These are phyloP conservation scores for Hucho hucho DNA, from an alignment of 2,113 vertebrate species.

Conservation along the genomic window DNA sequence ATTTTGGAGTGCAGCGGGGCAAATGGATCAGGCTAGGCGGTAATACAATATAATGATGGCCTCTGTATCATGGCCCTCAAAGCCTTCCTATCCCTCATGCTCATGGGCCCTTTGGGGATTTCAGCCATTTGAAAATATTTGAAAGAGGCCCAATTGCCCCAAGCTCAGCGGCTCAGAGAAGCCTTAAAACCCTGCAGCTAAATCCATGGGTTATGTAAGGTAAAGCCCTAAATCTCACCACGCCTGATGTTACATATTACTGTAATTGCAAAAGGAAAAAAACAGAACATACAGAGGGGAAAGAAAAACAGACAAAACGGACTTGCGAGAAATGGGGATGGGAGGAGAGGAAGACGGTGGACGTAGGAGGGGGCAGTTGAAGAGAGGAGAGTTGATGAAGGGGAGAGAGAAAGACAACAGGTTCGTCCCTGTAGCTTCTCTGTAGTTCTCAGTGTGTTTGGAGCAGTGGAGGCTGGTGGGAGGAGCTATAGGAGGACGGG, in stretches of 20 bases:
- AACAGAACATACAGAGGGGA: slow-evolving; percentile 38
- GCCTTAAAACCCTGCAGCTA: slow-evolving; percentile 73
- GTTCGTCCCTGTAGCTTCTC: slow-evolving; percentile 12
- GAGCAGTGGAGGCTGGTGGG: no score
- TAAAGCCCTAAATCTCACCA: slow-evolving; percentile 77
- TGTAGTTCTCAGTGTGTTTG: no score
- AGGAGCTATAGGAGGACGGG: no score
- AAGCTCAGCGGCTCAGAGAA: slow-evolving; percentile 71
- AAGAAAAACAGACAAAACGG: slow-evolving; percentile 32
- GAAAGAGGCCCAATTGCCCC: slow-evolving; percentile 68
- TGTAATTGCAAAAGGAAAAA: slow-evolving; percentile 74
- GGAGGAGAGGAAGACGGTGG: neutral
- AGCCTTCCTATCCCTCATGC: slow-evolving; percentile 50
- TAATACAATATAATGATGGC: slow-evolving; percentile 60
- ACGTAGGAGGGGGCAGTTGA: slow-evolving; percentile 1
- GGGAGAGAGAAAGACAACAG: slow-evolving; percentile 5
- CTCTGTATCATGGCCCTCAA: slow-evolving; percentile 46
- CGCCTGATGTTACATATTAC: slow-evolving; percentile 82
- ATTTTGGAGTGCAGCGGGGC: slow-evolving; percentile 23
- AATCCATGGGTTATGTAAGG: slow-evolving; percentile 80
- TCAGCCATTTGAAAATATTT: slow-evolving; percentile 73
- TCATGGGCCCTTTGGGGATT: slow-evolving; percentile 69
- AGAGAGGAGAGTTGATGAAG: slow-evolving; percentile 23
- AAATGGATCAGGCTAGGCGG: slow-evolving; percentile 54
- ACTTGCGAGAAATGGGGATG: slow-evolving; percentile 15